Percentiles rank a stretch among this genome's conserved stretches.
These are phyloP conservation scores for Trichogramma evanescens DNA, from an alignment of 2,888 invertebrate genomes.

Conservation along the genomic window DNA sequence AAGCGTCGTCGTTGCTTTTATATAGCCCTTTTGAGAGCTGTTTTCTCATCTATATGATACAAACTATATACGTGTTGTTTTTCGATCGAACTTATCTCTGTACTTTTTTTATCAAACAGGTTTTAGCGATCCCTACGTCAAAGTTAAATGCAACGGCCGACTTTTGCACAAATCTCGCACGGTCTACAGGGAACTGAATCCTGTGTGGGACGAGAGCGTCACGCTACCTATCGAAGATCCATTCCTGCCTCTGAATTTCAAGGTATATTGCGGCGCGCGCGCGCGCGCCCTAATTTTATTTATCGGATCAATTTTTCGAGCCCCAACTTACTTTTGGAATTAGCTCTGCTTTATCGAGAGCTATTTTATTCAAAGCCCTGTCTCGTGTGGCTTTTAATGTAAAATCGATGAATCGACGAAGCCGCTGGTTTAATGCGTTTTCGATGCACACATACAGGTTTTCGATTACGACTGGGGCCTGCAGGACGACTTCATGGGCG, in stretches of 20 bases:
- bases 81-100: neutral
- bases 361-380: neutral
- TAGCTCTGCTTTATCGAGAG: neutral
- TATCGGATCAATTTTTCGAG: neutral
- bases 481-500: slow-evolving; percentile 97
- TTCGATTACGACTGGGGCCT: slow-evolving; percentile 98
- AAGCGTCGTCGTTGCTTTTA: slow-evolving; percentile 38
- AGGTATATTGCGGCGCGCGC: slow-evolving; percentile 53
- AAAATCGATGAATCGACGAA: too few relatives aligned
- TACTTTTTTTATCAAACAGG: slow-evolving; percentile 53
- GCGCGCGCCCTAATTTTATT: neutral
- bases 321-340: too few relatives aligned
- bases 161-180: slow-evolving; percentile 90
- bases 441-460: slow-evolving; percentile 52
- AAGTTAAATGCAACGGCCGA: slow-evolving; percentile 83
- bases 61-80: neutral
- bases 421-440: neutral
- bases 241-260: slow-evolving; percentile 74
- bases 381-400: neutral
- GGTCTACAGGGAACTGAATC: slow-evolving; percentile 89
- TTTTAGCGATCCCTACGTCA: slow-evolving; percentile 95
- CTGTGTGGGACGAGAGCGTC: slow-evolving; percentile 97
- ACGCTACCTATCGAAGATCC: slow-evolving; percentile 88
- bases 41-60: neutral
- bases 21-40: neutral